Base-by-base conservation (phyloP, 2,888 invertebrate species). In the Saturnia pavonia region DNA sequence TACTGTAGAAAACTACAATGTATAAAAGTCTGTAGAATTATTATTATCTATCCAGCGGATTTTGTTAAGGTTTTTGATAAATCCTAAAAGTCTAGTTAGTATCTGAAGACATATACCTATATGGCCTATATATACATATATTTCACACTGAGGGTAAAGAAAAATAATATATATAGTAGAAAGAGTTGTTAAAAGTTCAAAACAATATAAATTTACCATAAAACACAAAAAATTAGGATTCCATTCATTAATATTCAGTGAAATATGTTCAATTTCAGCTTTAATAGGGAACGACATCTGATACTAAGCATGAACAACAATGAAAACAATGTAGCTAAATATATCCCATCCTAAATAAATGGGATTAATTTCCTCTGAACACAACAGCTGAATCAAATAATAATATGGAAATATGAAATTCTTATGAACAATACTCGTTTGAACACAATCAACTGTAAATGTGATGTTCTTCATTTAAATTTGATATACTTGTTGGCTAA, bases 401-500 rank as follows among this genome's bases (percentile, higher is more conserved):
- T 72, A 68, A 70, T 42, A 19, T 42, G 65, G 66, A 43, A 70
- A 54, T 67, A 70, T 66, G 42, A 43, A 54, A 67, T 65, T 65
- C 69, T 69, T 65, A 63, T 45, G 40, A 34, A 69, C 57, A 63
- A 69, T 67, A 54, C 42, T 16, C 25, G 42, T 42, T 70, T 66
- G 54, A 54, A 57, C 48, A 70, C 40, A 34, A 54, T 67, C 67
- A 42, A 27, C 66, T 69, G 45, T 65, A 42, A 27, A 54, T 69
- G 45, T 65, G 69, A 48, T 51, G 45, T n/a, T n/a, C n/a, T 48
- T 67, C 60, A 67, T 69, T 66, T 68, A 71, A 63, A 63, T 70
- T 70, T 74, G 71, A 73, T 74, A 78, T 80, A 40, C 19, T 82
- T 81, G 81, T 85, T 81, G 80, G 84, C 82, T 83, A 78, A 84